These are phyloP conservation scores for Lacanobia oleracea DNA, from an alignment of 2,888 invertebrate species.

Conservation along the genomic window DNA sequence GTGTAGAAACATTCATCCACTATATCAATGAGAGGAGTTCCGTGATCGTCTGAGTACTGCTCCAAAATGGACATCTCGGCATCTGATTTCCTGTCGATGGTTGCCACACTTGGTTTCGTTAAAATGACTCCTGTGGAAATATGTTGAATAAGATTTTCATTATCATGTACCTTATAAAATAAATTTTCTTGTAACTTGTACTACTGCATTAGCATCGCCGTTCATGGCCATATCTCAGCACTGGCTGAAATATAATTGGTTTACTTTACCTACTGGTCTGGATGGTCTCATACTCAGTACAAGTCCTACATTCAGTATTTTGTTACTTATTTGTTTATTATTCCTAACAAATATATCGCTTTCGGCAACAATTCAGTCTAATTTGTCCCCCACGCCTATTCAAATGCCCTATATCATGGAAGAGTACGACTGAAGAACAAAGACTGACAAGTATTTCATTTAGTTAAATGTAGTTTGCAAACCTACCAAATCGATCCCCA, in stretches of 20 bases:
- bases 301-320: no score
- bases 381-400: background rate
- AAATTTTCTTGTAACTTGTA: background rate
- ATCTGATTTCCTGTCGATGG: constrained; percentile 71
- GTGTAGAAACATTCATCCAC: constrained; percentile 71
- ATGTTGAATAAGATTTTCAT: background rate
- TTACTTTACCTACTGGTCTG: no score
- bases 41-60: constrained; percentile 63
- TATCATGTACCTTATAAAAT: background rate
- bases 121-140: constrained; percentile 61
- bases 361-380: background rate
- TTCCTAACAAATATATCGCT: background rate
- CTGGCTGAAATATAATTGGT: no score
- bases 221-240: no score
- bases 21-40: constrained; percentile 68
- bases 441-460: no score
- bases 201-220: background rate
- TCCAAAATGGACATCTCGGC: constrained; percentile 64
- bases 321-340: no score
- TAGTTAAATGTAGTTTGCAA: background rate
- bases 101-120: constrained; percentile 52
- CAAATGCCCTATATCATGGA: background rate
- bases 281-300: no score
- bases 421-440: background rate
- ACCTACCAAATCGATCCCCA: constrained; percentile 54